Conservation (phyloP, 2,797 vertebrate species). For the Danio kyathit region DNA sequence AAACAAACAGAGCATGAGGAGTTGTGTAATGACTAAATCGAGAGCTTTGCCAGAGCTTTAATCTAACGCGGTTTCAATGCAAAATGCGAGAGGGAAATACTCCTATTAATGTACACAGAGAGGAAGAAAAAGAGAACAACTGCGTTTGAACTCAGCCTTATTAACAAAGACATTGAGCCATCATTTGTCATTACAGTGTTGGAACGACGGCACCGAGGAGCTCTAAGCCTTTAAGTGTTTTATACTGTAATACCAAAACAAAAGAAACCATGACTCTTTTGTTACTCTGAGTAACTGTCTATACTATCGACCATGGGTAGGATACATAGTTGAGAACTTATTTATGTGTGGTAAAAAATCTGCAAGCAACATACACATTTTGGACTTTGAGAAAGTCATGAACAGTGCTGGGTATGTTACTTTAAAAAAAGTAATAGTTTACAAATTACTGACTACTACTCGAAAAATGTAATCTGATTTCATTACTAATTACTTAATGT, state of each 20-base stretch:
- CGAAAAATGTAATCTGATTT: too few relatives aligned
- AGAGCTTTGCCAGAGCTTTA: conserved; percentile 46
- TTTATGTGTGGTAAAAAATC: conserved; percentile 4
- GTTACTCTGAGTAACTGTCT: conserved; percentile 12
- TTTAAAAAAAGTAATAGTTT: too few relatives aligned
- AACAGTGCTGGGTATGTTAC: neutral
- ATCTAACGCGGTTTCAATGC: conserved; percentile 19
- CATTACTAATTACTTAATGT: too few relatives aligned
- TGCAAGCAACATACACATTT: neutral
- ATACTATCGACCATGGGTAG: neutral
- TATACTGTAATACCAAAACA: conserved; percentile 43
- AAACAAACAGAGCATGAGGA: conserved; percentile 46
- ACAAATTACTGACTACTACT: too few relatives aligned
- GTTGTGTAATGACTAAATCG: conserved; percentile 47
- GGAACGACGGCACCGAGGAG: neutral
- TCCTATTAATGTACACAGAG: conserved; percentile 33
- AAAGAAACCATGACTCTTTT: conserved; percentile 28
- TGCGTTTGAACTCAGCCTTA: conserved; percentile 37
- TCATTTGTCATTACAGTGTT: conserved; percentile 32
- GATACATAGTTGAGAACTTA: neutral
- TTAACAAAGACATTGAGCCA: conserved; percentile 38
- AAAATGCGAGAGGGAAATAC: conserved; percentile 34
- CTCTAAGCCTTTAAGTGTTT: conserved; percentile 41
- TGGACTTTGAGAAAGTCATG: conserved; percentile 2
- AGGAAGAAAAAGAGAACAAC: conserved; percentile 39